Evolutionary conservation across 1,140 invertebrate genomes (phyloP), one percentile per base, ranked within the genome.

Genomic region (Leptopilina boulardi): DNA sequence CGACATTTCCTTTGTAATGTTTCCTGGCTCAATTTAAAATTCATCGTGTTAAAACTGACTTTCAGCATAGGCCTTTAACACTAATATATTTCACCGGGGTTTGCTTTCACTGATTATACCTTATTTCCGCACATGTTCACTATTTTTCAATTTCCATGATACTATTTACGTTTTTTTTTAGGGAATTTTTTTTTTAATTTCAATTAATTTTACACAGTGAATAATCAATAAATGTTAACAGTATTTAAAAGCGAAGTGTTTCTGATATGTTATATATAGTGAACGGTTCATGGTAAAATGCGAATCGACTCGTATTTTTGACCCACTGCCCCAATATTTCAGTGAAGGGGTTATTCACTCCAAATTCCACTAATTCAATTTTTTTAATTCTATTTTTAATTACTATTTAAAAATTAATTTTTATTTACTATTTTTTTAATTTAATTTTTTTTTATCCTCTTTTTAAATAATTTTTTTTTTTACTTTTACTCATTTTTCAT

Each of bases 311-410:
- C 59, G n/a, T n/a, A n/a, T n/a, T 30, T 66, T 66, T 23, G 59
- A 66, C 59, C 59, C 59, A 66, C 59, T 66, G 59, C 26, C 59
- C 59, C 59, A 66, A 66, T 66, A 66, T 66, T 66, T 30, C 59
- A 66, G 59, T 66, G 59, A 66, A 66, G 23, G 59, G 59, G 59
- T 66, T 66, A 66, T 66, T 51, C 47, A 51, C 47, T 18, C 23
- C 15, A 11, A 66, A 66, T 30, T 66, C 23, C 23, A n/a, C 5
- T 15, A n/a, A 66, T 15, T 66, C 54, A n/a, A n/a, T n/a, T n/a
- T n/a, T n/a, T n/a, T n/a, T n/a, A n/a, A n/a, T n/a, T n/a, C n/a
- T n/a, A n/a, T n/a, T n/a, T n/a, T n/a, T 18, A 54, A n/a, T 18
- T 54, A n/a, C 6, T 54, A n/a, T 18, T 34, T 3, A 34, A 34